phyloP scores from a whole-genome alignment of 2,797 vertebrate genomes.

The Alectoris magna region DNA sequence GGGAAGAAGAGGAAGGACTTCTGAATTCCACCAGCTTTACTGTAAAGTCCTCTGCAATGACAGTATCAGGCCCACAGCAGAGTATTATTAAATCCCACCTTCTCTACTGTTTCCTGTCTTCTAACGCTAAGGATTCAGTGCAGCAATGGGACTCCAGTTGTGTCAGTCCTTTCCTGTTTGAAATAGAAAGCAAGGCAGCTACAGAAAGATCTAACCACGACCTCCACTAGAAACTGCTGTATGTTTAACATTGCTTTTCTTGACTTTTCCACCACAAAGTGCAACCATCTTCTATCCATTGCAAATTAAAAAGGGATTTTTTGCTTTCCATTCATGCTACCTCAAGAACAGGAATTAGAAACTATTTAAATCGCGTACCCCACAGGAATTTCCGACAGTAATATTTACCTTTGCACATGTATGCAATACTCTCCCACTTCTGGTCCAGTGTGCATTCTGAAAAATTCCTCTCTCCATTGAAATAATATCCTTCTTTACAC shows the following conservation, averaged over 20 bases:
- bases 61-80: background rate
- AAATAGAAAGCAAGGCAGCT: background rate
- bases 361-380: background rate
- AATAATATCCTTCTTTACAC: conserved; percentile 84
- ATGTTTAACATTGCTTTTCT: background rate
- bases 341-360: background rate
- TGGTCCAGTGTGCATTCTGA: conserved; percentile 81
- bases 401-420: conserved; percentile 82
- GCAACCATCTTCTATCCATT: background rate
- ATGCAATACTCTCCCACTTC: conserved; percentile 81
- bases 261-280: background rate
- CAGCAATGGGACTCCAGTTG: background rate
- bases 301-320: background rate
- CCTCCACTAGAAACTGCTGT: background rate
- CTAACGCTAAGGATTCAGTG: background rate
- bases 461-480: conserved; percentile 71
- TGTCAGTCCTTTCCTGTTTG: background rate
- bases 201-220: background rate
- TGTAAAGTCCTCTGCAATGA: background rate
- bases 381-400: background rate
- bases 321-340: background rate
- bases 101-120: background rate
- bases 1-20: background rate
- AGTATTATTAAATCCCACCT: background rate
- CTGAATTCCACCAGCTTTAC: background rate